phyloP scores from a whole-genome alignment of 2,888 invertebrate genomes.

The Cinara cedri region DNA sequence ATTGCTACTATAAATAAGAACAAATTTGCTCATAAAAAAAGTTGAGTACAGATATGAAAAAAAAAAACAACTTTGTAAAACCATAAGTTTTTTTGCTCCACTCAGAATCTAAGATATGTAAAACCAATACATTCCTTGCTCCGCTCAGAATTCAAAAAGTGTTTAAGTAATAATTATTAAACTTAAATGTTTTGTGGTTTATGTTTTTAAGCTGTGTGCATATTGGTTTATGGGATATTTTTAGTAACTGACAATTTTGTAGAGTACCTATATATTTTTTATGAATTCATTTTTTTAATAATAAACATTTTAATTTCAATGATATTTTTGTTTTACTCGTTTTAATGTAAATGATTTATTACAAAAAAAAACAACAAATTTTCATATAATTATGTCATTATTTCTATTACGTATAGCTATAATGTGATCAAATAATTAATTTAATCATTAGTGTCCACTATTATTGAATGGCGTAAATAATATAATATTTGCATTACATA shows the following conservation, averaged over 20 bases:
- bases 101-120: too few species aligned
- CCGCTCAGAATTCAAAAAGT: too few species aligned
- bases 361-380: conserved; percentile 17
- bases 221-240: conserved; percentile 2
- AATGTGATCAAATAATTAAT: conserved; percentile 11
- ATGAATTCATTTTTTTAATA: background rate
- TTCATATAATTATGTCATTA: background rate
- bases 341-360: background rate
- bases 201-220: conserved; percentile 2
- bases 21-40: too few species aligned
- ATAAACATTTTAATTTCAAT: conserved; percentile 22
- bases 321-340: conserved; percentile 6
- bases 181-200: conserved; percentile 23
- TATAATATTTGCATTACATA: conserved; percentile 39
- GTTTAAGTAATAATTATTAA: background rate
- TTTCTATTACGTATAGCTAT: background rate
- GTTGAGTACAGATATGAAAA: too few species aligned
- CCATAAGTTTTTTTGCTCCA: too few species aligned
- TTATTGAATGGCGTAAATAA: conserved; percentile 19
- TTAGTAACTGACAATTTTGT: background rate
- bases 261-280: background rate
- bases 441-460: conserved; percentile 14
- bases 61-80: too few species aligned
- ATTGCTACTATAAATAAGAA: too few species aligned
- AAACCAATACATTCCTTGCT: too few species aligned